Conservation (phyloP, 2,888 invertebrate genomes). For the Nudaria mundana region DNA sequence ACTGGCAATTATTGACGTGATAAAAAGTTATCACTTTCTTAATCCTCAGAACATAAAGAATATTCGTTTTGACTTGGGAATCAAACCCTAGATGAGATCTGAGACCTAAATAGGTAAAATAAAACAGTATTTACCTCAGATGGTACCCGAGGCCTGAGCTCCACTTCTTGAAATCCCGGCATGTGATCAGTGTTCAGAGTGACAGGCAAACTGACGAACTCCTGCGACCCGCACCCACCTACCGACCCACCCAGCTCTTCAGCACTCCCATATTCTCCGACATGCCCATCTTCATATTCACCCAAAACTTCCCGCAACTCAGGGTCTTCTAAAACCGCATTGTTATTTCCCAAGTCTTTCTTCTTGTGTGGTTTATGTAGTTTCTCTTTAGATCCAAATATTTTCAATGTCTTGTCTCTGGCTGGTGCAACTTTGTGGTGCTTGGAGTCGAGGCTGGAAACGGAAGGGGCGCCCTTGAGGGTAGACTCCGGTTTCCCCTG, state of each 20-base stretch:
- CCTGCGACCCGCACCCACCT: conserved; percentile 70
- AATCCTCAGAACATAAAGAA: too few species aligned
- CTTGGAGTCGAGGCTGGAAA: conserved; percentile 84
- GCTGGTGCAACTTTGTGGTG: conserved; percentile 78
- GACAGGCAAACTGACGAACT: conserved; percentile 74
- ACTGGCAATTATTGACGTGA: too few species aligned
- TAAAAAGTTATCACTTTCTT: too few species aligned
- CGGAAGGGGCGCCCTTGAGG: conserved; percentile 83
- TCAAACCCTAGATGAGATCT: too few species aligned
- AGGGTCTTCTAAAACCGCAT: conserved; percentile 75
- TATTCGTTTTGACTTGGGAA: too few species aligned
- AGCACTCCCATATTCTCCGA: conserved; percentile 66
- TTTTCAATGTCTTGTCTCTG: conserved; percentile 70
- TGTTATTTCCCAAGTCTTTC: conserved; percentile 72
- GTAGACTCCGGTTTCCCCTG: conserved; percentile 77
- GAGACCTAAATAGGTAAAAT: conserved; percentile 1
- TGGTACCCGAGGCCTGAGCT: conserved; percentile 66
- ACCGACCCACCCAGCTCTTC: conserved; percentile 68
- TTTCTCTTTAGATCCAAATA: conserved; percentile 79
- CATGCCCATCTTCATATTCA: conserved; percentile 64
- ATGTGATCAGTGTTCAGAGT: conserved; percentile 72
- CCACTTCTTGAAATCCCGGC: conserved; percentile 75
- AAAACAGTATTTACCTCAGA: conserved; percentile 58
- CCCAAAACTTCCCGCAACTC: conserved; percentile 57
- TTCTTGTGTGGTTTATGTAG: conserved; percentile 73